Evolutionary conservation across 2,888 invertebrate genomes (phyloP).

Genomic region (Noctua pronuba): DNA sequence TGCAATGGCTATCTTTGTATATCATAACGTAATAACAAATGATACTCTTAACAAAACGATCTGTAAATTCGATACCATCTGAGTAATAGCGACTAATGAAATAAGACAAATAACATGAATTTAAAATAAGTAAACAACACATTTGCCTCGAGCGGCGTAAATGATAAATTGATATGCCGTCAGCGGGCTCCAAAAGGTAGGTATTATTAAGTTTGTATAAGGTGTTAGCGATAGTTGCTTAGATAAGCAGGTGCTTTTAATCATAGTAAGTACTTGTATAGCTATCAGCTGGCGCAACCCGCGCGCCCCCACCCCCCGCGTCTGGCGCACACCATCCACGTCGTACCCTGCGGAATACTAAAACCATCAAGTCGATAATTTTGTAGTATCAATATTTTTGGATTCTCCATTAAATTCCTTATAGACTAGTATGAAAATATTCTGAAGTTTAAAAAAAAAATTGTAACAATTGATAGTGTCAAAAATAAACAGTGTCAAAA

Average conservation of each 20-base stretch:
- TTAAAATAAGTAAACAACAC: conserved; percentile 59
- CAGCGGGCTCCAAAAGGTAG: conserved; percentile 38
- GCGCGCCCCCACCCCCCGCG: not conserved
- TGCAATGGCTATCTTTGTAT: not conserved
- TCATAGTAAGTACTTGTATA: not conserved
- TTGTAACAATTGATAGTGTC: too few relatives aligned
- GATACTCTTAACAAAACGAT: conserved; percentile 43
- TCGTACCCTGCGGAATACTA: not conserved
- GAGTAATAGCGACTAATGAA: conserved; percentile 62
- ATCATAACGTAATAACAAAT: conserved; percentile 46
- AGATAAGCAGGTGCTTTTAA: conserved; percentile 27
- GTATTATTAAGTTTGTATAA: conserved; percentile 39
- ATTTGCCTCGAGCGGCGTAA: conserved; percentile 58
- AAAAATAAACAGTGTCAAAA: too few relatives aligned
- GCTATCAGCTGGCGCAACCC: not conserved
- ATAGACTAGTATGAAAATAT: too few relatives aligned
- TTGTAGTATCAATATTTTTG: too few relatives aligned
- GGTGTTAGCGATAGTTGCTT: not conserved
- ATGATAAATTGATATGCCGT: conserved; percentile 65
- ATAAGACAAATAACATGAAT: conserved; percentile 66
- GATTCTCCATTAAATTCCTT: too few relatives aligned
- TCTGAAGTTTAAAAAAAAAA: not conserved
- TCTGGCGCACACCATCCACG: not conserved
- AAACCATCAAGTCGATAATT: too few relatives aligned
- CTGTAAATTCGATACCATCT: conserved; percentile 58